Evolutionary conservation across 2,113 vertebrate genomes (phyloP), one percentile per base, ranked within the genome.

Genomic region (Sisor rabdophorus): DNA sequence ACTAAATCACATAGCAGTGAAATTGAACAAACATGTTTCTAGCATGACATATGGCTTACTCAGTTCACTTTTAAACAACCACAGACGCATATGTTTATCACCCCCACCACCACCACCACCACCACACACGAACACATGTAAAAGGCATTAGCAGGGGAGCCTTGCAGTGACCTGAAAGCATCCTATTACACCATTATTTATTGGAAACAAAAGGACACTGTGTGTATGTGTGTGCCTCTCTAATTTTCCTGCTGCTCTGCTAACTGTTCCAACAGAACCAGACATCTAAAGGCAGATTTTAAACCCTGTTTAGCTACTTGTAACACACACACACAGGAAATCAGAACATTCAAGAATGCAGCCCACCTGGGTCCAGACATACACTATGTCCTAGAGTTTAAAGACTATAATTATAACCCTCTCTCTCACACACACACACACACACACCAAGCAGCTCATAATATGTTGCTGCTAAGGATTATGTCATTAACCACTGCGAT

Each of bases 321-420:
- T 52, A 75, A 77, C 54, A 77, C 47, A 64, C 16, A 32, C 24
- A 16, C 16, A 58, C 52, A 60, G 55, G 24, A 16, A 76, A 73
- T 82, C 77, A 77, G 78, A 77, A 82, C 80, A 79, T 82, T 82
- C 78, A 52, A 67, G 65, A 71, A 69, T 68, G 47, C 50, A 36
- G 78, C 70, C 74, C 81, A 82, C 78, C 81, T 80, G 78, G 78
- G 75, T 82, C 64, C 63, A 77, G 72, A 82, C 77, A 58, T 80
- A 82, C 78, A 77, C 79, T 71, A 77, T 74, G 70, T 70, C 63
- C 69, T 60, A 50, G 50, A 74, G 54, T 69, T 59, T 80, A 71
- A 82, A 77, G 63, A 71, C 81, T 82, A 73, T 82, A 79, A 82
- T 82, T 71, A 44, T 77, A 44, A 47, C 5, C 48, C 64, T 11